Conservation (phyloP, 2,888 invertebrate genomes). For the Lasioglossum figueresi region DNA sequence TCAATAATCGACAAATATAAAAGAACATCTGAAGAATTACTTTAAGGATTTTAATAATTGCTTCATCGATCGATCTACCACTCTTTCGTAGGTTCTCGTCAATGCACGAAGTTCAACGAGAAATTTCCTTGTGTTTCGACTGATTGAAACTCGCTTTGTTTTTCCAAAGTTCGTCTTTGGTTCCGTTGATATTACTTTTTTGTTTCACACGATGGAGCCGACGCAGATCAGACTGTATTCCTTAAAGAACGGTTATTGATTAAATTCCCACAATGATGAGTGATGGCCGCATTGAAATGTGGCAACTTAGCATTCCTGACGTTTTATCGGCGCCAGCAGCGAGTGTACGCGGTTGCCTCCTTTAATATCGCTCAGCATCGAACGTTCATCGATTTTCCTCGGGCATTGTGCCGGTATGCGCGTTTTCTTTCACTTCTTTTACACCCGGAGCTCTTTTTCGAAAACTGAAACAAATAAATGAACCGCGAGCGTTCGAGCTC, state of each 20-base stretch:
- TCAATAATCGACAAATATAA: neutral
- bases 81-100: neutral
- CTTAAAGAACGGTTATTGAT: constrained; percentile 20
- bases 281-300: constrained; percentile 8
- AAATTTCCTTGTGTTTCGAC: neutral
- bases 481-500: neutral
- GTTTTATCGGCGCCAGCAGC: constrained; percentile 13
- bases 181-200: constrained; percentile 5
- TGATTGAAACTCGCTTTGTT: constrained; percentile 21
- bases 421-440: neutral
- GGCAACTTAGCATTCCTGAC: constrained; percentile 24
- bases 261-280: constrained; percentile 10
- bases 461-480: constrained; percentile 5
- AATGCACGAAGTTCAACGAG: neutral
- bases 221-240: neutral
- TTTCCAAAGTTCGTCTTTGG: neutral
- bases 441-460: neutral
- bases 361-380: constrained; percentile 19
- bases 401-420: neutral
- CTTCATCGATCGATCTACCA: neutral
- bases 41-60: neutral
- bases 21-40: neutral
- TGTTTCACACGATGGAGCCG: neutral
- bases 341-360: neutral
- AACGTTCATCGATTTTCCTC: neutral